A percentile compares a stretch with the other conserved stretches of the same genome.
These are phyloP conservation scores for Trachelus tabidus DNA, from an alignment of 2,888 invertebrate genomes.

Conservation along the genomic window DNA sequence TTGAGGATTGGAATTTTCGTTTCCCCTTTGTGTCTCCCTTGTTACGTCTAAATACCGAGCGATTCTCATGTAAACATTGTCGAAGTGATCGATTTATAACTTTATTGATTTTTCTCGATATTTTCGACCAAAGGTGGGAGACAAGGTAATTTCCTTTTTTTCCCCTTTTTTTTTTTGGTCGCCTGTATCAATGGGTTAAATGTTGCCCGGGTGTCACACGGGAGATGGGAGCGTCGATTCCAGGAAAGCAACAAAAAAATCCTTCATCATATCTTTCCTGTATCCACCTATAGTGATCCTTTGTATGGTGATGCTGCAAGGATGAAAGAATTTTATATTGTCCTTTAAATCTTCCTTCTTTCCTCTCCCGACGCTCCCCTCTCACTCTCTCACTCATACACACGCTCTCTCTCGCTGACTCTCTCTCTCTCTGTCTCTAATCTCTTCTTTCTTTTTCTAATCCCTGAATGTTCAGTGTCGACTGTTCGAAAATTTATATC, in stretches of 20 bases:
- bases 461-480: slow-evolving; percentile 55
- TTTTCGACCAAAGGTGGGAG: no score
- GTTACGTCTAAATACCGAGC: no score
- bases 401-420: no score
- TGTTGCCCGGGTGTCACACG: neutral
- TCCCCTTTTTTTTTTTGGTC: no score
- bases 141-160: no score
- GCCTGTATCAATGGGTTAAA: neutral
- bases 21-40: no score
- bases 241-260: neutral
- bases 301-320: no score
- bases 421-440: no score
- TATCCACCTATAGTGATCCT: no score
- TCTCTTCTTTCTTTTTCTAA: slow-evolving; percentile 16
- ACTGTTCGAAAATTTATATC: slow-evolving; percentile 40
- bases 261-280: neutral
- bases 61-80: no score
- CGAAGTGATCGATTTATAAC: neutral
- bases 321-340: no score
- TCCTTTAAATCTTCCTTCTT: neutral
- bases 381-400: slow-evolving; percentile 20
- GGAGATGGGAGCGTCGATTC: neutral
- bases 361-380: slow-evolving; percentile 21
- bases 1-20: no score
- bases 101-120: slow-evolving; percentile 1